Evolutionary conservation across 1,140 invertebrate species (phyloP).

Genomic region (Drosophila busckii): DNA sequence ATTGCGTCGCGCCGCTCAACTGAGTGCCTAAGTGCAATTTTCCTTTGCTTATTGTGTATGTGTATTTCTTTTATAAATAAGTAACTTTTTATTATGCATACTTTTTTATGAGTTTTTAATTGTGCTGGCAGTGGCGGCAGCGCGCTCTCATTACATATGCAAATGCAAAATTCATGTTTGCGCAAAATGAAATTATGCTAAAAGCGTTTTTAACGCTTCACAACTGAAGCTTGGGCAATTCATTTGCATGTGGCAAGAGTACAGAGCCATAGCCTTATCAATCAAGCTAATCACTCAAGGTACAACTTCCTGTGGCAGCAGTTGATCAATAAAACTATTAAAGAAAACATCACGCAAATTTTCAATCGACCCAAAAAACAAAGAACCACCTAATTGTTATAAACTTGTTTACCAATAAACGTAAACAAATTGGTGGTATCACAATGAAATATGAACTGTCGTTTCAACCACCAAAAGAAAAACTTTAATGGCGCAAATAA

Average conservation of each 20-base stretch:
- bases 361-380: constrained; percentile 43
- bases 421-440: constrained; percentile 70
- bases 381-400: constrained; percentile 4
- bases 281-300: constrained; percentile 27
- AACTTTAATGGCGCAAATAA: no score
- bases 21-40: constrained; percentile 11
- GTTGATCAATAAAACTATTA: constrained; percentile 55
- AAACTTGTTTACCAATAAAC: constrained; percentile 63
- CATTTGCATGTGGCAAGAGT: constrained; percentile 33
- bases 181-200: constrained; percentile 48
- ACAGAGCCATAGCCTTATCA: constrained; percentile 18
- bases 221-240: constrained; percentile 9
- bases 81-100: constrained; percentile 18
- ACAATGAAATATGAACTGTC: constrained; percentile 58
- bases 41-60: background rate
- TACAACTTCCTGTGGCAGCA: background rate
- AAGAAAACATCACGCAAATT: constrained; percentile 54
- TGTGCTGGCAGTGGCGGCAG: constrained; percentile 22
- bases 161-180: constrained; percentile 61
- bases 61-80: constrained; percentile 15
- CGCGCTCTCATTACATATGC: constrained; percentile 44
- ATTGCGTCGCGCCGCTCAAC: constrained; percentile 3
- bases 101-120: constrained; percentile 57
- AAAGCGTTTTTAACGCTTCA: constrained; percentile 40
- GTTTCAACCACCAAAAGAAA: background rate